Percentiles rank a stretch among this genome's conserved stretches.
Conservation (phyloP, 2,113 vertebrate genomes). For the Protobothrops flavoviridis region DNA sequence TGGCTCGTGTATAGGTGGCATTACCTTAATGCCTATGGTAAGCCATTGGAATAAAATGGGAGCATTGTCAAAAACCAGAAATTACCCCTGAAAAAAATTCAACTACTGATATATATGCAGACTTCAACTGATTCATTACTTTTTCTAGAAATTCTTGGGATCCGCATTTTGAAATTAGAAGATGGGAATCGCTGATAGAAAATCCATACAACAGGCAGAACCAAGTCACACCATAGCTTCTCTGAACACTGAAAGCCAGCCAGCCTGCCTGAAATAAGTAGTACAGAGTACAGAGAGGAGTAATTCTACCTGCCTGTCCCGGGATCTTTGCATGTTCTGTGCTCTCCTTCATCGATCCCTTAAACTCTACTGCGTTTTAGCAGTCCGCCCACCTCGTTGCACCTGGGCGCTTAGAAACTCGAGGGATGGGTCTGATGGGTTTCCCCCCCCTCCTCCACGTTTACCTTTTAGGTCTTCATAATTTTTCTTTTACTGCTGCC, state of each 20-base stretch:
- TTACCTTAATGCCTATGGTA: not conserved
- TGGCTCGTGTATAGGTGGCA: not conserved
- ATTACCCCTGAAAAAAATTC: not conserved
- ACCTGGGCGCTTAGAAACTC: not conserved
- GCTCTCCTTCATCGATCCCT: not conserved
- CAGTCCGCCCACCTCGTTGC: not conserved
- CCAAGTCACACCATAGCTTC: not conserved
- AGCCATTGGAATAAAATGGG: not conserved
- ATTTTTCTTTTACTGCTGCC: not conserved
- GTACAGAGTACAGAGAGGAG: not conserved
- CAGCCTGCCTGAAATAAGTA: not conserved
- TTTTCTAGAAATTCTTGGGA: not conserved
- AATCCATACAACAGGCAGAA: not conserved
- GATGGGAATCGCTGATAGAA: not conserved
- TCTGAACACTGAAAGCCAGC: not conserved
- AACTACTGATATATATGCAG: not conserved
- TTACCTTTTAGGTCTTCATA: not conserved
- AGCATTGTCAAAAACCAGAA: not conserved
- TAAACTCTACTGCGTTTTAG: not conserved
- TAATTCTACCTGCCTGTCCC: not conserved
- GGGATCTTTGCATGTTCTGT: not conserved
- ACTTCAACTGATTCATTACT: not conserved
- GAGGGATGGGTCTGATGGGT: not conserved
- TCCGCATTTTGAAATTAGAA: not conserved
- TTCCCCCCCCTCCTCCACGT: rapidly evolving